These are phyloP conservation scores for Ips typographus DNA, from an alignment of 1,140 invertebrate species.

Conservation along the genomic window DNA sequence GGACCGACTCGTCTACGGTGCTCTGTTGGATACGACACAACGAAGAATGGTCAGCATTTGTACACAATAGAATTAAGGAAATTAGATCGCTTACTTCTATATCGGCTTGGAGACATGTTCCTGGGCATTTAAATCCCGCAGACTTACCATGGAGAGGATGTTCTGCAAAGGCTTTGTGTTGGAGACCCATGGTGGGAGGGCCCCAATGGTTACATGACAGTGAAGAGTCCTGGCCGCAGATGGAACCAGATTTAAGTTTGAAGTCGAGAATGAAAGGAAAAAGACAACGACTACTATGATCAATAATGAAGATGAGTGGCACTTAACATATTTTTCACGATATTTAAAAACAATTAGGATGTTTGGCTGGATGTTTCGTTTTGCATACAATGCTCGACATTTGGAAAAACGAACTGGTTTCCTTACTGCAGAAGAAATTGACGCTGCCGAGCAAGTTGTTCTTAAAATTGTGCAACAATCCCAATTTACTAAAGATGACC, in stretches of 20 bases:
- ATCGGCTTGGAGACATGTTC: conserved; percentile 48
- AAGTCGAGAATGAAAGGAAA: conserved; percentile 15
- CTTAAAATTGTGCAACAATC: too few species aligned
- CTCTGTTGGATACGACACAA: conserved; percentile 40
- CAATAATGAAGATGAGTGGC: conserved; percentile 3
- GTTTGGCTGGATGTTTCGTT: conserved; percentile 41
- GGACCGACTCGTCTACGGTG: conserved; percentile 42
- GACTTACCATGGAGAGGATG: conserved; percentile 51
- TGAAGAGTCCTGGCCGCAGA: conserved; percentile 38
- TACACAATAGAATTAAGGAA: conserved; percentile 46
- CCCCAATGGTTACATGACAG: conserved; percentile 39
- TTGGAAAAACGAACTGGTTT: too few species aligned
- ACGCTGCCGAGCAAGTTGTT: too few species aligned
- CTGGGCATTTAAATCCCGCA: conserved; percentile 51
- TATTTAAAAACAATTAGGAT: conserved; percentile 43
- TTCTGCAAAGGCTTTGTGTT: conserved; percentile 38
- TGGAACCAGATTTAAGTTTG: neutral
- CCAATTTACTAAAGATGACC: too few species aligned
- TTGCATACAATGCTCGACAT: conserved; percentile 3
- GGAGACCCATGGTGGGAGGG: conserved; percentile 38
- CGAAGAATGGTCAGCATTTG: conserved; percentile 40
- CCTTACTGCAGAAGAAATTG: too few species aligned
- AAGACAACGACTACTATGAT: conserved; percentile 18
- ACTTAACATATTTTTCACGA: conserved; percentile 34
- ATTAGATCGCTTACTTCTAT: conserved; percentile 42